phyloP scores from a whole-genome alignment of 2,797 vertebrate species.

The Protosalanx chinensis region DNA sequence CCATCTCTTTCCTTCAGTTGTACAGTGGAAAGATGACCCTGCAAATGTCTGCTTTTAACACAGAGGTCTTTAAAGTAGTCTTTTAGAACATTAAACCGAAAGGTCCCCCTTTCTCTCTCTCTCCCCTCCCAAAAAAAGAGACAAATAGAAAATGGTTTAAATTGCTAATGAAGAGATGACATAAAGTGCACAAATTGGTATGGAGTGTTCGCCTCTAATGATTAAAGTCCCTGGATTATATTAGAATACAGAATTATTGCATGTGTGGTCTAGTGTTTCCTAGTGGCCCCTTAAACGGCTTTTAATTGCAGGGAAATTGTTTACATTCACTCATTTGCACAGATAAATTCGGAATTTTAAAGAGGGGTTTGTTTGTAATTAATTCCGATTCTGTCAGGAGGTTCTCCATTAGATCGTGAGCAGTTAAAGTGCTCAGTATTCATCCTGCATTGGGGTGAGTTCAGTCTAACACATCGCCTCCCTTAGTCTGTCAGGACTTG shows the following conservation, averaged over 20 bases:
- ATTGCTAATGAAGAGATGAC: background rate
- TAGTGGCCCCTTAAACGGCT: conserved; percentile 13
- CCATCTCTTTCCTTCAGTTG: conserved; percentile 19
- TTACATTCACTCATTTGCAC: conserved; percentile 9
- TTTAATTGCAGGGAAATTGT: conserved; percentile 31
- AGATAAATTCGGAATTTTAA: conserved; percentile 17
- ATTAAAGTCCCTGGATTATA: background rate
- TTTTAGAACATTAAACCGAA: background rate
- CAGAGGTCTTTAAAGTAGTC: conserved; percentile 18
- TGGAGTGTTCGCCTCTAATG: background rate
- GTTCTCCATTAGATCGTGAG: conserved; percentile 16
- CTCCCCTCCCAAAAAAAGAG: too few species aligned
- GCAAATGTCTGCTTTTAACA: conserved; percentile 17
- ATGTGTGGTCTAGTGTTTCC: background rate
- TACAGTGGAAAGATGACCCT: conserved; percentile 22
- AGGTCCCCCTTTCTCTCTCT: too few species aligned
- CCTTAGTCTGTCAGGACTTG: conserved; percentile 8
- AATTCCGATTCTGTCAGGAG: conserved; percentile 22
- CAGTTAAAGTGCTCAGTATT: conserved; percentile 12
- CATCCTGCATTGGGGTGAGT: background rate
- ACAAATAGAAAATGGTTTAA: background rate
- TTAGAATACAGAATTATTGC: conserved; percentile 4
- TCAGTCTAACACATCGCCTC: conserved; percentile 12
- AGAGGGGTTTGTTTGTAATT: conserved; percentile 20
- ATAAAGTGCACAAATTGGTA: conserved; percentile 5